Conservation (phyloP, 1,140 invertebrate species). For the Temnothorax curvispinosus region DNA sequence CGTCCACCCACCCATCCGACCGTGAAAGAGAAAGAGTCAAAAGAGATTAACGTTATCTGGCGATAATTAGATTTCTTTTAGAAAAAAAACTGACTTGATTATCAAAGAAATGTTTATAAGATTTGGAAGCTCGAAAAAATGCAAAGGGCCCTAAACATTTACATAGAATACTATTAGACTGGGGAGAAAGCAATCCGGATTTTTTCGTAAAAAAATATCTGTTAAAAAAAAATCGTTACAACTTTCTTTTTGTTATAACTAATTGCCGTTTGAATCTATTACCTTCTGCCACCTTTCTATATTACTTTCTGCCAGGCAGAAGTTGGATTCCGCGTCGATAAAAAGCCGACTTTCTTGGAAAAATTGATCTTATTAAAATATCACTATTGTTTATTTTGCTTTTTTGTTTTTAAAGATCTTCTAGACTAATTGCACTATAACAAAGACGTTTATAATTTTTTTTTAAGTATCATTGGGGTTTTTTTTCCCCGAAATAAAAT, state of each 20-base stretch:
- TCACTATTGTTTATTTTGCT: background rate
- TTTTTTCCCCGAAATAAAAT: background rate
- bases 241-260: too few relatives aligned
- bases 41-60: conserved; percentile 73
- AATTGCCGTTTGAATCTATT: too few relatives aligned
- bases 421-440: background rate
- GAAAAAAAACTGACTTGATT: background rate
- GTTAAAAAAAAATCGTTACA: too few relatives aligned
- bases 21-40: conserved; percentile 64
- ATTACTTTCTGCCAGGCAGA: too few relatives aligned
- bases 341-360: background rate
- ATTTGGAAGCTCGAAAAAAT: background rate
- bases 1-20: conserved; percentile 78
- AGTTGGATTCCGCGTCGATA: too few relatives aligned
- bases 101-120: background rate
- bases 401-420: background rate
- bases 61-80: conserved; percentile 9
- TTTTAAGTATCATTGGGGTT: background rate
- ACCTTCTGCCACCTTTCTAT: too few relatives aligned
- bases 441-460: background rate
- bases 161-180: background rate
- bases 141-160: background rate
- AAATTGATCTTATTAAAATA: background rate
- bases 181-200: too few relatives aligned
- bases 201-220: too few relatives aligned